Base-by-base conservation (phyloP, 2,888 invertebrate species). In the Drosophila mimetica region DNA sequence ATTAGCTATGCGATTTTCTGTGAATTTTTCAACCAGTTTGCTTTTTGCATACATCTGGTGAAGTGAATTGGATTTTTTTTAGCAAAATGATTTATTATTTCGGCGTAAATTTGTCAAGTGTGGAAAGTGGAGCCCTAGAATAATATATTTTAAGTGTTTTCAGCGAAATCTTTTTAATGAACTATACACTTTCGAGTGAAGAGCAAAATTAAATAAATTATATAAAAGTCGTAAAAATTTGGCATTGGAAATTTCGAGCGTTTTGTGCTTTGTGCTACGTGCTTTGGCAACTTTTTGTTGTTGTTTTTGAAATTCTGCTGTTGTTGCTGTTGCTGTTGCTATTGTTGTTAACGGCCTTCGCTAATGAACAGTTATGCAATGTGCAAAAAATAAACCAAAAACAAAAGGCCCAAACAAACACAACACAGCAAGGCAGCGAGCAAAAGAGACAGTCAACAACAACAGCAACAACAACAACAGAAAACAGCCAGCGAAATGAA, bases 351-450 rank as follows among this genome's bases (percentile, higher is more conserved):
- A 75, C 73, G 80, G 81, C 86, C 86, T 83, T 80, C 79, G 74
- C 81, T 72, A 84, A 84, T 84, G 84, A 86, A 72, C 86, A 84
- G 86, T 83, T 83, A 83, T 86, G 83, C 83, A 83, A 86, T 82
- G 82, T 67, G 77, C 77, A 76, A 83, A 83, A 72, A 71, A 73
- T 48, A 47, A 52, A 54, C 48, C 53, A 46, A 39, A 60, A 28
- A 53, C 67, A 32, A 44, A 22, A 44, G 14, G 42, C 22, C 60
- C 69, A 70, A 65, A 44, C 42, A 39, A 60, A 51, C 69, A 66
- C 54, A 58, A 51, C 69, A 66, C 60, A 60, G 11, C 57, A 71
- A 72, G 58, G 52, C 52, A 36, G 18, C 42, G 57, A n/a, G 55
- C 30, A 71, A 71, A 66, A 20, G 39, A 37, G 34, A 32, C 36